A percentile compares a stretch with the other conserved stretches of the same genome.
phyloP scores from a whole-genome alignment of 2,797 vertebrate genomes.

The Leuciscus waleckii region DNA sequence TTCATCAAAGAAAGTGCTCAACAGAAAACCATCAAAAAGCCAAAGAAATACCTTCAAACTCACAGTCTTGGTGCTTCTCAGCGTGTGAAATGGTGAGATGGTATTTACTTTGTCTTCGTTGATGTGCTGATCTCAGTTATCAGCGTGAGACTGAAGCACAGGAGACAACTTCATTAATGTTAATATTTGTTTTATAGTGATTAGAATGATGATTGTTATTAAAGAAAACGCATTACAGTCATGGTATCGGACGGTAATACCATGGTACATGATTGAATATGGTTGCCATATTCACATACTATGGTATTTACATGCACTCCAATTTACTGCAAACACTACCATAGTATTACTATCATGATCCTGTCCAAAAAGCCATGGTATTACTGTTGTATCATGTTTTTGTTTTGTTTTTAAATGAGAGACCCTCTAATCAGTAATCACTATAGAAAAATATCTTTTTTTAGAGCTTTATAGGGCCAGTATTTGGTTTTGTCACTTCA shows the following conservation, averaged over 20 bases:
- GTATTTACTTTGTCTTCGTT: slow-evolving; percentile 16
- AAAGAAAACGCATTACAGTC: background rate
- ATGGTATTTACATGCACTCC: slow-evolving; percentile 26
- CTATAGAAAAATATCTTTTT: background rate
- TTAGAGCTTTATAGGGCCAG: background rate
- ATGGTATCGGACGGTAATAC: slow-evolving; percentile 11
- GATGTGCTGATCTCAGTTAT: slow-evolving; percentile 49
- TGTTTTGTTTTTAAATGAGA: background rate
- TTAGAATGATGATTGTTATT: background rate
- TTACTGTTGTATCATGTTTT: background rate
- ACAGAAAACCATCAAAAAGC: slow-evolving; percentile 42
- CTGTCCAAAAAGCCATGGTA: background rate
- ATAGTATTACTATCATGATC: slow-evolving; percentile 25
- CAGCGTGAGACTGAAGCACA: slow-evolving; percentile 10
- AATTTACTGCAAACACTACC: slow-evolving; percentile 14
- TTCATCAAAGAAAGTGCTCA: slow-evolving; percentile 39
- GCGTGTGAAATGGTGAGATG: background rate
- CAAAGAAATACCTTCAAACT: slow-evolving; percentile 11
- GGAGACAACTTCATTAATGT: background rate
- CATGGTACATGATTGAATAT: slow-evolving; percentile 22
- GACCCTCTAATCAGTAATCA: background rate
- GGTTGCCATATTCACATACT: slow-evolving; percentile 24
- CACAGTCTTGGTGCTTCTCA: background rate
- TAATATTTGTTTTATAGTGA: slow-evolving; percentile 10
- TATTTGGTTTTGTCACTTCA: background rate